A percentile compares a stretch with the other conserved stretches of the same genome.
phyloP scores from a whole-genome alignment of 2,113 vertebrate genomes.

The Plecotus auritus region DNA sequence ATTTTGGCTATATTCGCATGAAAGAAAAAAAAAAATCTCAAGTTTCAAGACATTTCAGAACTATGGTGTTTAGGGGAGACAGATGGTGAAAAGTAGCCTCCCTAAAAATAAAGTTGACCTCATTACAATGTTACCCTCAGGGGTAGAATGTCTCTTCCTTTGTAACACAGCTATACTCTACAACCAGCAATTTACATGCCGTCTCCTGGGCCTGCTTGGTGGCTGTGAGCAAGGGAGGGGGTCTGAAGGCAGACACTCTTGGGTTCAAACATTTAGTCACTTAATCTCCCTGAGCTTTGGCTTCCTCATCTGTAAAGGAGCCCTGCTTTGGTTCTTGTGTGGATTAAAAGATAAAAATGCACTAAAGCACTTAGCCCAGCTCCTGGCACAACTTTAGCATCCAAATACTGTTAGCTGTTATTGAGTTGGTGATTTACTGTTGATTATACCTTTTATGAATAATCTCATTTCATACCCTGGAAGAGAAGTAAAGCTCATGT shows the following conservation, averaged over 20 bases:
- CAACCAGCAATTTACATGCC: no score
- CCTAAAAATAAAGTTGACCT: background rate
- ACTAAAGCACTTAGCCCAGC: background rate
- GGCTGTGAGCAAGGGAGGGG: background rate
- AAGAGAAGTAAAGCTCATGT: background rate
- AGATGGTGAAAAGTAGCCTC: background rate
- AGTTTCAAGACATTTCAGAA: constrained; percentile 26
- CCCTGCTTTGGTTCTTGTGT: background rate
- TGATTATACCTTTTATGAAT: background rate
- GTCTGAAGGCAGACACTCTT: background rate
- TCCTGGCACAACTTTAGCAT: background rate
- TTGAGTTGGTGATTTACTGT: background rate
- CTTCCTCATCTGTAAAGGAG: background rate
- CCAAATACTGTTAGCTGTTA: background rate
- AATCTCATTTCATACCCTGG: background rate
- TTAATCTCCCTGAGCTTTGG: background rate
- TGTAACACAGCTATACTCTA: background rate
- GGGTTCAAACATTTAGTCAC: background rate
- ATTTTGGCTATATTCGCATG: background rate
- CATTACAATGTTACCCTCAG: background rate
- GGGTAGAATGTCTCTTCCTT: background rate
- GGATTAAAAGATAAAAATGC: background rate
- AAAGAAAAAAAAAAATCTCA: background rate
- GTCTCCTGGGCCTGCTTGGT: background rate
- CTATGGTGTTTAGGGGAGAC: background rate